Percentiles rank a stretch among this genome's conserved stretches.
These are phyloP conservation scores for Brachypodius melanocephalos DNA, from an alignment of 2,113 vertebrate species.

Conservation along the genomic window DNA sequence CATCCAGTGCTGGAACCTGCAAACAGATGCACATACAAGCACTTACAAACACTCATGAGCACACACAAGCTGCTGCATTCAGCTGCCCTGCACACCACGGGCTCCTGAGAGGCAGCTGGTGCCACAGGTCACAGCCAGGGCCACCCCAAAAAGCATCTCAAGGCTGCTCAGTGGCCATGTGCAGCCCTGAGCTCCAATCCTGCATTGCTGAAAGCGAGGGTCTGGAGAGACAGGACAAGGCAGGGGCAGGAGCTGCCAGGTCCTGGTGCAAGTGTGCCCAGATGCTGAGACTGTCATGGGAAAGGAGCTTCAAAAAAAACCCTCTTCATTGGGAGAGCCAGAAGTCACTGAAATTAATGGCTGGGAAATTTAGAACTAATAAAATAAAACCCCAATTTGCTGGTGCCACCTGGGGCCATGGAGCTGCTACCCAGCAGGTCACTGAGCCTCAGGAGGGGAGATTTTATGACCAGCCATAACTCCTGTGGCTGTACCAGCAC, in stretches of 20 bases:
- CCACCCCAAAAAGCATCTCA: background rate
- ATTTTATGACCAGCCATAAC: background rate
- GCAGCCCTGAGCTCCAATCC: fast-evolving
- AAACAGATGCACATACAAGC: fast-evolving
- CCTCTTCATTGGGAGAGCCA: background rate
- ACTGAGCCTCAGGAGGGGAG: background rate
- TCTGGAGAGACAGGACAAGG: background rate
- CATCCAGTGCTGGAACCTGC: background rate
- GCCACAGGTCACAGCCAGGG: background rate
- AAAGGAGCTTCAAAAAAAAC: background rate
- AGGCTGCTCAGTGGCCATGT: background rate
- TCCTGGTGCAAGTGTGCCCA: fast-evolving
- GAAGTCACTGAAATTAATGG: constrained; percentile 1
- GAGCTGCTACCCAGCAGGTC: background rate
- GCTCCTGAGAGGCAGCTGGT: background rate
- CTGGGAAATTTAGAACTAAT: constrained; percentile 27
- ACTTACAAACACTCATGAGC: fast-evolving
- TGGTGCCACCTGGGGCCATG: background rate
- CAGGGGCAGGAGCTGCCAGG: background rate
- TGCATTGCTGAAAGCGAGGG: fast-evolving
- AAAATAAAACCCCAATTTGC: background rate
- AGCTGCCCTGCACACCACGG: fast-evolving
- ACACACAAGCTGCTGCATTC: background rate
- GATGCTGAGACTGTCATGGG: background rate
- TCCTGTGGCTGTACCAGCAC: background rate